phyloP scores from a whole-genome alignment of 2,888 invertebrate species.

The Mycalesis mineus region DNA sequence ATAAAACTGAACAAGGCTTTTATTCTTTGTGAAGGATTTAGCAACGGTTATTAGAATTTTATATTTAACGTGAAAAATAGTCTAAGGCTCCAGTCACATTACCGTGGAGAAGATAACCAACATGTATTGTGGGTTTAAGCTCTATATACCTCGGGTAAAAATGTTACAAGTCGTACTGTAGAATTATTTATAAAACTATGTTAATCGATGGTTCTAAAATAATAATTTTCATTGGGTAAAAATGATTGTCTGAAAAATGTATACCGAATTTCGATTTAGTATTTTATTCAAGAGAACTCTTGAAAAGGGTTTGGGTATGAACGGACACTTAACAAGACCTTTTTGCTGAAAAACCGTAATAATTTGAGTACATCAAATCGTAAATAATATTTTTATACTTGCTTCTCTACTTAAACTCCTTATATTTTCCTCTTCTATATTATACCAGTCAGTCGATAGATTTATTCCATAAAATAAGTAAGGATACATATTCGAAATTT shows the following conservation, averaged over 20 bases:
- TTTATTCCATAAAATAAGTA: too few relatives aligned
- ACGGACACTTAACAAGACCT: not conserved
- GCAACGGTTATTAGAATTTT: slow-evolving; percentile 28
- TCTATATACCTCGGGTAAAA: slow-evolving; percentile 37
- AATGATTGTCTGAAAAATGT: not conserved
- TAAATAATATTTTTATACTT: not conserved
- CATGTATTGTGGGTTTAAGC: too few relatives aligned
- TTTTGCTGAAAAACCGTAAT: not conserved
- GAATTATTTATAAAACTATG: not conserved
- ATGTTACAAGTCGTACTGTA: not conserved
- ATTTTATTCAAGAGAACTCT: not conserved
- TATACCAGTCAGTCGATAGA: too few relatives aligned
- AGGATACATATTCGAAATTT: too few relatives aligned
- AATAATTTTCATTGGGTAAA: not conserved
- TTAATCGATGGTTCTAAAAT: not conserved
- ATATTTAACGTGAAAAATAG: slow-evolving; percentile 54
- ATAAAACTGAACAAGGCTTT: too few relatives aligned
- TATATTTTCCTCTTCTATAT: too few relatives aligned
- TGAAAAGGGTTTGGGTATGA: not conserved
- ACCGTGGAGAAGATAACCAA: too few relatives aligned
- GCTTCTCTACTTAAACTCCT: not conserved
- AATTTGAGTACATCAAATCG: not conserved
- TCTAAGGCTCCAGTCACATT: too few relatives aligned
- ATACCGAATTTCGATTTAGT: not conserved
- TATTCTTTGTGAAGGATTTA: too few relatives aligned